Evolutionary conservation across 1,140 invertebrate species (phyloP).

Genomic region (Phenacoccus solenopsis): DNA sequence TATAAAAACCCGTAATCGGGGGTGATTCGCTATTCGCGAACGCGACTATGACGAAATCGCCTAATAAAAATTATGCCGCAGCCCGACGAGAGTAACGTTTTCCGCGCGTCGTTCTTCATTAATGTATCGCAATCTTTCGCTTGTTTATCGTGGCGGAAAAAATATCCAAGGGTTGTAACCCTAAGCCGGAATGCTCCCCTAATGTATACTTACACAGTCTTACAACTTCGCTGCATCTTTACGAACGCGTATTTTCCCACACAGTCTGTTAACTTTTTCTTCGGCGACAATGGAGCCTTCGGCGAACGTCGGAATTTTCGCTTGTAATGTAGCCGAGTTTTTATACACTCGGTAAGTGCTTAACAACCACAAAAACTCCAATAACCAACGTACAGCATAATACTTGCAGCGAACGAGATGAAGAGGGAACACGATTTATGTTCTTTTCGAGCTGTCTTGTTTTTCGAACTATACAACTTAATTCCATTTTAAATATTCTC

Average conservation of each 20-base stretch:
- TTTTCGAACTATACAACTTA: neutral
- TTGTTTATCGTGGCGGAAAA: neutral
- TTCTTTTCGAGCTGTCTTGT: neutral
- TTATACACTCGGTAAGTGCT: neutral
- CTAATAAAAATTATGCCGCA: no score
- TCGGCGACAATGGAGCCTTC: neutral
- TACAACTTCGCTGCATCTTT: neutral
- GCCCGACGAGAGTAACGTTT: no score
- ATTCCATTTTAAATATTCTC: slow-evolving; percentile 4
- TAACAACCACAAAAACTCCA: neutral
- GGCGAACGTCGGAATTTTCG: neutral
- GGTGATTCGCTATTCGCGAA: no score
- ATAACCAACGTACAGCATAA: neutral
- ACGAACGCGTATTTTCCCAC: no score
- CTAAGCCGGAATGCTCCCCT: neutral
- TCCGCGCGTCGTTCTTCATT: no score
- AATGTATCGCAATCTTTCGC: neutral
- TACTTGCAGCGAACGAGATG: no score
- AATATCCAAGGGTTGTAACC: neutral
- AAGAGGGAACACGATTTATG: neutral
- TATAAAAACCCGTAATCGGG: no score
- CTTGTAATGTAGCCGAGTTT: neutral
- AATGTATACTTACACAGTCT: slow-evolving; percentile 2
- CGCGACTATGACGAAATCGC: no score
- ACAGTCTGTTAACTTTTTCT: no score